phyloP scores from a whole-genome alignment of 2,113 vertebrate species.

The Leiothrix lutea region DNA sequence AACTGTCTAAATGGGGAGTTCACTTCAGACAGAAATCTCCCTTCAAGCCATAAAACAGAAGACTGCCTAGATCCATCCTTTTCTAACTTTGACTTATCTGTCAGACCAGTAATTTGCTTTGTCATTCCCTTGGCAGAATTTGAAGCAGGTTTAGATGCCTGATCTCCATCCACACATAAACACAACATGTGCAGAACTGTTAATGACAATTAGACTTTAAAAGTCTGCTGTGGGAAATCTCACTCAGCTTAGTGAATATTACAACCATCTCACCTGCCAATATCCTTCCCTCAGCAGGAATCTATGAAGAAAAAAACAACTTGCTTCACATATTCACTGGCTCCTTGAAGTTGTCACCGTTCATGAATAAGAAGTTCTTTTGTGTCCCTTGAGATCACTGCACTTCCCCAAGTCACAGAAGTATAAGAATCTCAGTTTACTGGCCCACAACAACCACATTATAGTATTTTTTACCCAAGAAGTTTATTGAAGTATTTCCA shows the following conservation, averaged over 20 bases:
- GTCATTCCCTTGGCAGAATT: neutral
- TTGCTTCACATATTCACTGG: neutral
- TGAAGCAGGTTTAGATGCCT: neutral
- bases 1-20: neutral
- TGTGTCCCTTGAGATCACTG: neutral
- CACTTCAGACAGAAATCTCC: neutral
- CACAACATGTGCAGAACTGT: neutral
- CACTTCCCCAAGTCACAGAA: neutral
- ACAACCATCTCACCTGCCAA: neutral
- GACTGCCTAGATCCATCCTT: neutral
- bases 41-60: conserved; percentile 2
- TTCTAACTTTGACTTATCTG: neutral
- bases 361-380: neutral
- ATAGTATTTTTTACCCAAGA: neutral
- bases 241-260: neutral
- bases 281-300: neutral
- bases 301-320: neutral
- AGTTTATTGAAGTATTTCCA: neutral
- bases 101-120: neutral
- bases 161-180: neutral
- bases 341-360: neutral
- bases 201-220: neutral
- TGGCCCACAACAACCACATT: neutral
- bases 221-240: neutral
- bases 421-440: neutral